Evolutionary conservation across 2,888 invertebrate genomes (phyloP).

Genomic region (Nomada lathburiana): DNA sequence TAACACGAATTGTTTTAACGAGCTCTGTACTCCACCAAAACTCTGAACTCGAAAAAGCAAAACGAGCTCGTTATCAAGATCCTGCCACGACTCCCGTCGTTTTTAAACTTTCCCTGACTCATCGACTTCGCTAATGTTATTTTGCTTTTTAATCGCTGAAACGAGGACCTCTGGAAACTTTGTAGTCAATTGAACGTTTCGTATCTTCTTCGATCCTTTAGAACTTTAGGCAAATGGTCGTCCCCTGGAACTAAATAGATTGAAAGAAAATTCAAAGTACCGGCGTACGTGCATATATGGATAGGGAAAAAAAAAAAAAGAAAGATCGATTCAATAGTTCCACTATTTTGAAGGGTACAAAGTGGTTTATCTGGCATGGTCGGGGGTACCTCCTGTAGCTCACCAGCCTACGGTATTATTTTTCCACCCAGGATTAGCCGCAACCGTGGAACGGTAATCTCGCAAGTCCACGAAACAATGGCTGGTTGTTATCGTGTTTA

Average conservation of each 20-base stretch:
- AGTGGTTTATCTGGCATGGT: constrained; percentile 21
- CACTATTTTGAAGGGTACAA: constrained; percentile 24
- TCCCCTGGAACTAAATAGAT: neutral
- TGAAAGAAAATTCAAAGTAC: neutral
- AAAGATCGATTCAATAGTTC: constrained; percentile 2
- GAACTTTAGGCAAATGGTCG: neutral
- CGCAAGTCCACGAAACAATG: constrained; percentile 32
- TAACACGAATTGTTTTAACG: constrained; percentile 27
- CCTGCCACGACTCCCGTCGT: neutral
- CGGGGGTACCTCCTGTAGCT: neutral
- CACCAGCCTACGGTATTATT: constrained; percentile 29
- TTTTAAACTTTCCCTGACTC: constrained; percentile 42
- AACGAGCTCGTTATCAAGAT: constrained; percentile 46
- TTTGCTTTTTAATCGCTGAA: constrained; percentile 35
- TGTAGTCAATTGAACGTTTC: neutral
- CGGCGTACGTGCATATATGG: neutral
- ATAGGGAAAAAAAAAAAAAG: neutral
- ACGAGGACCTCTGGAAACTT: neutral
- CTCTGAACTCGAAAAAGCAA: constrained; percentile 24
- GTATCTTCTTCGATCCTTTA: neutral
- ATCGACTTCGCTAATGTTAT: constrained; percentile 18
- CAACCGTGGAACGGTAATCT: constrained; percentile 38
- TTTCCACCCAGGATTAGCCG: constrained; percentile 34
- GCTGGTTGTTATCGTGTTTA: constrained; percentile 50
- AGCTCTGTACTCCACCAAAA: constrained; percentile 16